Conservation (phyloP, 2,113 vertebrate species). For the Sardina pilchardus region DNA sequence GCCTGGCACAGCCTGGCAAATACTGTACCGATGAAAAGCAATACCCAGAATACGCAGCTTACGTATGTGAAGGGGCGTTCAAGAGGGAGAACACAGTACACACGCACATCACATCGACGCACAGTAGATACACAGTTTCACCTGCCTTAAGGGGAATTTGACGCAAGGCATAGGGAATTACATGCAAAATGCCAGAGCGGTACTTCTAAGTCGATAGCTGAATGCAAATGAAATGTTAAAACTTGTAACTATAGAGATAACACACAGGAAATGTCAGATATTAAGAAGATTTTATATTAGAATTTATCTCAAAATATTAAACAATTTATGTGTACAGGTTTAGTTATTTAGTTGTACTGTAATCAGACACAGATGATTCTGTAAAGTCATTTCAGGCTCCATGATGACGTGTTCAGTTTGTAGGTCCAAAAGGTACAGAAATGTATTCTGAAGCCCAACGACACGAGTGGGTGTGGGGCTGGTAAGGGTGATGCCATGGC, state of each 20-base stretch:
- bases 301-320: not conserved
- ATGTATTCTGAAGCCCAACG: not conserved
- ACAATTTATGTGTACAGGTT: no score
- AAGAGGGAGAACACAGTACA: not conserved
- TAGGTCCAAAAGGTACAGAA: not conserved
- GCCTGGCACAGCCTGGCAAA: constrained; percentile 56
- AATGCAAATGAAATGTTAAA: no score
- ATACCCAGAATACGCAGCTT: constrained; percentile 51
- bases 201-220: no score
- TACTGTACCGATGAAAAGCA: constrained; percentile 62
- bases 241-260: no score
- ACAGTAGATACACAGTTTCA: not conserved
- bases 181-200: not conserved
- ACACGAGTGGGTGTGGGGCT: no score
- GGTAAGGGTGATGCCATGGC: no score
- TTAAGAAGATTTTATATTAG: no score
- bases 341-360: no score
- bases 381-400: not conserved
- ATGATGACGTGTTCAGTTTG: not conserved
- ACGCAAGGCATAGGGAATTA: not conserved
- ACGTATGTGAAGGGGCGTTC: not conserved
- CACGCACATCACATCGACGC: no score
- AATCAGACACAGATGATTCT: no score
- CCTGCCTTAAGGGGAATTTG: not conserved
- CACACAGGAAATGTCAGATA: no score